Base-by-base conservation (phyloP, 2,113 vertebrate species). In the Crotalus horridus region DNA sequence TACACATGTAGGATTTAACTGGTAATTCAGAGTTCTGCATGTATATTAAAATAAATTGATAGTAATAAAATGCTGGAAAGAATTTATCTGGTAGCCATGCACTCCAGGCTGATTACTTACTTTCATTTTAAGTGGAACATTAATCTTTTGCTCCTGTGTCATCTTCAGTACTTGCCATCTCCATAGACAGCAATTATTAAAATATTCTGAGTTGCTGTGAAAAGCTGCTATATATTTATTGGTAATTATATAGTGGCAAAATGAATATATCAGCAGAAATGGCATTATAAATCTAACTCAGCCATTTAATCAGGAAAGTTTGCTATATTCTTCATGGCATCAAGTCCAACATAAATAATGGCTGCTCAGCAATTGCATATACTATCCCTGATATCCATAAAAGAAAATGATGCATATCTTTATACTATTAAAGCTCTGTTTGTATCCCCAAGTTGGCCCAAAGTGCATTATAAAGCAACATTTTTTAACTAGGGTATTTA, bases 71-170 rank as follows among this genome's bases (percentile, higher is more conserved):
- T 94, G 88, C 85, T 94, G 94, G 95, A 94, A 95, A 64, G 0
- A 93, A 93, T 94, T 85, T 92, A 56, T 95, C 93, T 92, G 91
- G 61, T 94, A 81, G 87, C 93, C 20, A 17, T 92, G 43, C 92
- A 93, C 43, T 20, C 95, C 87, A 95, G 88, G 58, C 90, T 89
- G 91, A 96, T 95, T 0, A 10, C 59, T 93, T 59, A 89, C 17
- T 95, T 96, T 61, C 69, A 91, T 11, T 92, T 91, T 93, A 89
- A 95, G 94, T 51, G 90, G 91, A 92, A 89, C 43, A 3, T 95
- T 95, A 69, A 94, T 94, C 87, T 94, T 20, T 88, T 94, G 0
- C 92, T 92, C 89, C 53, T 74, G 23, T 93, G 0, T 94, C 74
- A 81, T 81, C 91, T 95, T 93, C 74, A 55, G 0, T 85, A 91